phyloP scores from a whole-genome alignment of 1,140 invertebrate species.

The Camponotus floridanus region DNA sequence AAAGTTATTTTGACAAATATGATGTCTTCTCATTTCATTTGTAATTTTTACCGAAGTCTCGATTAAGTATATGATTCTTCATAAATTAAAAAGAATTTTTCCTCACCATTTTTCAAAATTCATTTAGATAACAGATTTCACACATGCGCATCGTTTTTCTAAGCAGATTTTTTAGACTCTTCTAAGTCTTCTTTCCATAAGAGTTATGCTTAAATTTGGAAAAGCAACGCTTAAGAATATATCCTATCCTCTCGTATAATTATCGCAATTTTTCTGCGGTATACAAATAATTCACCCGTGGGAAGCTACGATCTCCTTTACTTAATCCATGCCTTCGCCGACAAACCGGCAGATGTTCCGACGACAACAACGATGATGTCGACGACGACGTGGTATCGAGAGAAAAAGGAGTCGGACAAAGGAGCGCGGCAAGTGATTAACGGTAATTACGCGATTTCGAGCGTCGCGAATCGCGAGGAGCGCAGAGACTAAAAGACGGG shows the following conservation, averaged over 20 bases:
- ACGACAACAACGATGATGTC: background rate
- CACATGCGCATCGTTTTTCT: background rate
- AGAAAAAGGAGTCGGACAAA: conserved; percentile 24
- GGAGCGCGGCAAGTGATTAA: conserved; percentile 46
- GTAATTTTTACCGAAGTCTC: background rate
- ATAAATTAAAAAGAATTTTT: background rate
- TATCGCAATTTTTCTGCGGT: background rate
- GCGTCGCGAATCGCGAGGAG: conserved; percentile 19
- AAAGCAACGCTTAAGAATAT: background rate
- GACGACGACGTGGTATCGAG: background rate
- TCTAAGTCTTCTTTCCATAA: background rate
- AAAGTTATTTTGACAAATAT: background rate
- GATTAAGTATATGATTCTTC: background rate
- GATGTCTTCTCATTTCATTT: background rate
- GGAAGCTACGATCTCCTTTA: conserved; percentile 38
- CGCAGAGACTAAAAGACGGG: background rate
- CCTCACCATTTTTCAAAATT: background rate
- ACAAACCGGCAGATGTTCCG: conserved; percentile 40
- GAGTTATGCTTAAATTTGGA: background rate
- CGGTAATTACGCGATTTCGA: conserved; percentile 52
- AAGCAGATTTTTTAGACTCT: background rate
- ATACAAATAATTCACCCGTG: conserved; percentile 2
- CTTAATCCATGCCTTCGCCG: conserved; percentile 38
- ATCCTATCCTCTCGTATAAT: too few relatives aligned
- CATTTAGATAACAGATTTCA: background rate